phyloP scores from a whole-genome alignment of 2,113 vertebrate species.

The Arvicanthis niloticus region DNA sequence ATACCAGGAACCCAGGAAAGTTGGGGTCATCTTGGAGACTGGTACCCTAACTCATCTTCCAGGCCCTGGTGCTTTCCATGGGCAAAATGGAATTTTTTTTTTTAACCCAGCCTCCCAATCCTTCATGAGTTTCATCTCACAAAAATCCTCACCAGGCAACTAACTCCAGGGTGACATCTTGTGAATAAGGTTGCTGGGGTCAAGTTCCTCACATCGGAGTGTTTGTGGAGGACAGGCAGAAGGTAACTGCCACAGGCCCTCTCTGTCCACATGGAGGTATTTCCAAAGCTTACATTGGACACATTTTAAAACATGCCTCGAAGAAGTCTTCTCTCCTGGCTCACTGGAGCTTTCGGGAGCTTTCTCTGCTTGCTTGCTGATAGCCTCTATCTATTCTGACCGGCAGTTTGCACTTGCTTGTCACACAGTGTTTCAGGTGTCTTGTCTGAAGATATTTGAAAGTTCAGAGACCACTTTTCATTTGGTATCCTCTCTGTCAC shows the following conservation, averaged over 20 bases:
- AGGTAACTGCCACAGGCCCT: not conserved
- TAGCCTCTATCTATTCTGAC: not conserved
- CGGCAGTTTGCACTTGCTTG: not conserved
- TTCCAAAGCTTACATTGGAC: not conserved
- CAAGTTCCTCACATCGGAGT: not conserved
- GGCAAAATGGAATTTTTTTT: not conserved
- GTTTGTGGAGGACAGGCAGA: not conserved
- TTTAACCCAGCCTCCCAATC: not conserved
- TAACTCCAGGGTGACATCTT: not conserved
- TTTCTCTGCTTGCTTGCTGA: not conserved
- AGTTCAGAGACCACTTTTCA: not conserved
- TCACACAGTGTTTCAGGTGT: not conserved
- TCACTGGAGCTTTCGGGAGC: not conserved
- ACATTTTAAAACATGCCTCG: not conserved
- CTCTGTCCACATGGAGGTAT: not conserved
- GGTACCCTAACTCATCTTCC: not conserved
- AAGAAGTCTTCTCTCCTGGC: not conserved
- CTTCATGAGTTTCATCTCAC: not conserved
- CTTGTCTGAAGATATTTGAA: not conserved
- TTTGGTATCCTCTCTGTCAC: not conserved
- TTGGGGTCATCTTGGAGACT: not conserved
- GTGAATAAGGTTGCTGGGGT: not conserved
- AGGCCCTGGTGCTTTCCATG: not conserved
- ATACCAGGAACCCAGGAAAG: not conserved
- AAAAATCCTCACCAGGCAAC: not conserved